Evolutionary conservation across 2,888 invertebrate species (phyloP), one percentile per base, ranked within the genome.

Genomic region (Agelastica alni): DNA sequence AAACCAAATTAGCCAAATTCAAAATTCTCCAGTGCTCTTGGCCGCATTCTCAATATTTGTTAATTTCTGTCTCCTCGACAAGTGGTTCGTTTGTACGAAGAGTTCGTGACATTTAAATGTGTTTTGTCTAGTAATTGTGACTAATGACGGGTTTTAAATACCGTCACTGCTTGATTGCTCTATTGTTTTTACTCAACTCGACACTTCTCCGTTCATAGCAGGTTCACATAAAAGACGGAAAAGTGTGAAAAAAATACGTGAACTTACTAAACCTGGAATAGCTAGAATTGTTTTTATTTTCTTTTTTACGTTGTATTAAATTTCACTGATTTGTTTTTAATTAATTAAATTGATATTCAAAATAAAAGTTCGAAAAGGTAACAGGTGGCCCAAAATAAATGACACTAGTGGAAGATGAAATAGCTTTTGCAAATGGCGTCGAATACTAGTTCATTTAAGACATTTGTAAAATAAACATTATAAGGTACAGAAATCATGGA

Each of bases 101-200:
- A 26, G 61, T 62, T 57, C 54, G 64, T 62, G 65, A 63, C 65
- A 62, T 64, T 60, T 64, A 60, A 62, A 64, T 63, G 65, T 30
- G 43, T 54, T 54, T 51, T 61, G 62, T 61, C 64, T 63, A 58
- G 66, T 67, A 66, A 68, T 68, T 68, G 64, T 67, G 65, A 69
- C 66, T 67, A 67, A 68, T 68, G 65, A 57, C 52, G 59, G 61
- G 65, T 66, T 66, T 68, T 67, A 69, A 43, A 66, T 67, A 64
- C 65, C 61, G 58, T 63, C 51, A 56, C 62, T 64, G 65, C 59
- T 63, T 66, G 69, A 68, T 68, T 68, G 62, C 64, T 63, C 60
- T 62, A 64, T 68, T 69, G 64, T 67, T 68, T 65, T 67, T 62
- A 59, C 45, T 56, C 52, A 41, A 41, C 7, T 39, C 18, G 16